Percentiles rank a stretch among this genome's conserved stretches.
Evolutionary conservation across 2,888 invertebrate species (phyloP).

Genomic region (Athrips mouffetella): DNA sequence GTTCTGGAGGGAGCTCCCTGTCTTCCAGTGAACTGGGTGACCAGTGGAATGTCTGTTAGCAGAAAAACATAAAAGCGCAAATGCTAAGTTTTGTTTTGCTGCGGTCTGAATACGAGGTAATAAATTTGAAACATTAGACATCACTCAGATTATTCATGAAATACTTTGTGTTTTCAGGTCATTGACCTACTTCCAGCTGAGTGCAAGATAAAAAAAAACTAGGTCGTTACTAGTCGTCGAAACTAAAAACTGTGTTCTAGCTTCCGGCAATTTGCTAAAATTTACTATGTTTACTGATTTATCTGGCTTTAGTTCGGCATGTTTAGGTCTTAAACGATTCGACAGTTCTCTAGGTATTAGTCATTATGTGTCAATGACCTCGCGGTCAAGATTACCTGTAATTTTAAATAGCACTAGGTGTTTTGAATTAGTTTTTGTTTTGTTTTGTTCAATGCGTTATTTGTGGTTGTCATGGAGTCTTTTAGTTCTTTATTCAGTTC

Average conservation of each 20-base stretch:
- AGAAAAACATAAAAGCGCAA: slow-evolving; percentile 3
- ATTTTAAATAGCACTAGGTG: slow-evolving; percentile 11
- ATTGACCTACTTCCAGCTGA: slow-evolving; percentile 5
- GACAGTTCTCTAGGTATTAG: not conserved
- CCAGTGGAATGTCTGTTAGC: too few relatives aligned
- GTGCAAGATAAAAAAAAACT: slow-evolving; percentile 3
- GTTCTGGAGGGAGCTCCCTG: too few relatives aligned
- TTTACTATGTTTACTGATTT: not conserved
- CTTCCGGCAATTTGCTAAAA: not conserved
- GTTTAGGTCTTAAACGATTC: not conserved
- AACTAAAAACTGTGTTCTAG: not conserved
- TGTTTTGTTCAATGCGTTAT: too few relatives aligned
- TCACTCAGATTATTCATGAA: not conserved
- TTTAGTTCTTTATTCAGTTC: too few relatives aligned
- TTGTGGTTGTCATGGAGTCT: not conserved
- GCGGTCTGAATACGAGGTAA: not conserved
- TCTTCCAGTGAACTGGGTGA: too few relatives aligned
- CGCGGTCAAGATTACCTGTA: slow-evolving; percentile 18
- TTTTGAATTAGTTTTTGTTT: not conserved
- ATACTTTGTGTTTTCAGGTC: slow-evolving; percentile 13
- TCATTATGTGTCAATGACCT: slow-evolving; percentile 23
- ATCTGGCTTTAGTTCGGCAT: slow-evolving; percentile 4
- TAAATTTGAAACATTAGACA: slow-evolving; percentile 9
- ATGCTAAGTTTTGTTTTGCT: not conserved
- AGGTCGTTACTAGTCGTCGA: not conserved